Evolutionary conservation across 2,113 vertebrate genomes (phyloP).

Genomic region (Vulpes lagopus): DNA sequence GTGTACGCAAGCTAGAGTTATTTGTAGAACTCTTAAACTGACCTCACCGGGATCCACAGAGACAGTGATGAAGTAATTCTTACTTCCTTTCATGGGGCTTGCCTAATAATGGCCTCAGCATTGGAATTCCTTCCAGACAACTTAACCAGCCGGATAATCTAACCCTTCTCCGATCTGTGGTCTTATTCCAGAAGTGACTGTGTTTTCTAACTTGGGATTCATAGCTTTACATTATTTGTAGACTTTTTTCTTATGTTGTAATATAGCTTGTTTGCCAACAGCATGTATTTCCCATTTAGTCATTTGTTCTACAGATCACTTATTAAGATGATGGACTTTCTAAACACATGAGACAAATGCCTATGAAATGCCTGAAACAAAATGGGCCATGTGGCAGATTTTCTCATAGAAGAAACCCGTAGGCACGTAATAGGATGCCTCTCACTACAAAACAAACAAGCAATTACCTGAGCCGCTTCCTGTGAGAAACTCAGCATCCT

Average conservation of each 20-base stretch:
- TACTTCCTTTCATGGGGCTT: background rate
- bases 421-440: slow-evolving; percentile 26
- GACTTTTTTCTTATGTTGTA: background rate
- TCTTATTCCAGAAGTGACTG: background rate
- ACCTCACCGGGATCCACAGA: background rate
- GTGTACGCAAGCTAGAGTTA: background rate
- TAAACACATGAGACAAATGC: background rate
- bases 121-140: slow-evolving; percentile 33
- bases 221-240: slow-evolving; percentile 14
- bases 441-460: slow-evolving; percentile 44
- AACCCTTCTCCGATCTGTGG: background rate
- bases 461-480: slow-evolving; percentile 57
- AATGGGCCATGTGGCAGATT: background rate
- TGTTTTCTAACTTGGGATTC: slow-evolving; percentile 27
- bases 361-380: background rate
- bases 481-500: slow-evolving; percentile 28
- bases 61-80: background rate
- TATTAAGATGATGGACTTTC: slow-evolving; percentile 30
- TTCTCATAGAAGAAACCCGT: slow-evolving; percentile 54
- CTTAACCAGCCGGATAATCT: background rate
- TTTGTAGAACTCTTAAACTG: background rate
- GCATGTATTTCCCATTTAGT: background rate
- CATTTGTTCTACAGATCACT: slow-evolving; percentile 2
- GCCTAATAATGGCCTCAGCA: background rate
- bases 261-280: slow-evolving; percentile 1